These are phyloP conservation scores for Lerema accius DNA, from an alignment of 1,140 invertebrate species.

Conservation along the genomic window DNA sequence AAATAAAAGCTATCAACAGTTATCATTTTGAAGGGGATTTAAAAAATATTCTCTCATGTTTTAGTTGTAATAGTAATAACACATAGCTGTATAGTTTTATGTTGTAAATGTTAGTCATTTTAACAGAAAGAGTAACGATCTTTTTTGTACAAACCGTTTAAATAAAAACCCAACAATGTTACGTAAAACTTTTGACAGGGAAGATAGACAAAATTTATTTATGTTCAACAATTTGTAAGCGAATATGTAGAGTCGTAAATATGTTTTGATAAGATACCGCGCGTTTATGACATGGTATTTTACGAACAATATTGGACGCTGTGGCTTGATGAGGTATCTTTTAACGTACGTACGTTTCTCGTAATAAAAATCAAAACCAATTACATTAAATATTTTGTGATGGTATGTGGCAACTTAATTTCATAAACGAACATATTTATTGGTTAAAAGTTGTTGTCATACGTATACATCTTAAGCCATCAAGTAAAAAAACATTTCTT, in stretches of 20 bases:
- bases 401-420: not conserved
- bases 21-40: not conserved
- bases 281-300: constrained; percentile 30
- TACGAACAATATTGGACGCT: constrained; percentile 24
- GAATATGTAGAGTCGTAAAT: constrained; percentile 30
- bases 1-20: not conserved
- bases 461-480: too few species aligned
- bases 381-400: not conserved
- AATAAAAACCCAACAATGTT: constrained; percentile 8
- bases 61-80: not conserved
- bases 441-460: not conserved
- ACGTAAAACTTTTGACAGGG: constrained; percentile 22
- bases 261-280: constrained; percentile 29
- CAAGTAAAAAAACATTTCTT: too few species aligned
- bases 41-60: not conserved
- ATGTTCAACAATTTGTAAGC: constrained; percentile 29
- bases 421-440: not conserved
- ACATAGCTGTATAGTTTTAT: constrained; percentile 2
- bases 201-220: constrained; percentile 32
- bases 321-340: constrained; percentile 8
- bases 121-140: constrained; percentile 4
- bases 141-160: constrained; percentile 23
- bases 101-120: not conserved
- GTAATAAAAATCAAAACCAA: constrained; percentile 1
- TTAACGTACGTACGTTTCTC: constrained; percentile 4